Percentiles rank a stretch among this genome's conserved stretches.
phyloP scores from a whole-genome alignment of 2,113 vertebrate species.

The Speoplatyrhinus poulsoni region DNA sequence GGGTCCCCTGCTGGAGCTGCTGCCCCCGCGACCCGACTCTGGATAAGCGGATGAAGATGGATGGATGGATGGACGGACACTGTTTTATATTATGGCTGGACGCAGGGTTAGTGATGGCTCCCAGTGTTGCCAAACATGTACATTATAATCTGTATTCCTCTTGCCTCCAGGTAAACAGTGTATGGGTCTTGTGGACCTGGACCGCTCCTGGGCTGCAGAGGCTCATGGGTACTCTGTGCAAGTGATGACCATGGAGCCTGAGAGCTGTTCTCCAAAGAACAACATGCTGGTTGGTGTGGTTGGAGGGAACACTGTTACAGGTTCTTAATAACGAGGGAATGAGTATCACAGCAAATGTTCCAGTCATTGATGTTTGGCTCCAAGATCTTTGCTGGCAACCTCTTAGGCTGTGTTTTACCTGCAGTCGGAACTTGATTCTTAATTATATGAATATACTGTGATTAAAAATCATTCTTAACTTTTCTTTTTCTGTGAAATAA shows the following conservation, averaged over 20 bases:
- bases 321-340: background rate
- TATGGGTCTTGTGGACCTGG: conserved; percentile 96
- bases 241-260: conserved; percentile 94
- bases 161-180: conserved; percentile 86
- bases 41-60: too few relatives aligned
- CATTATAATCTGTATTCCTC: background rate
- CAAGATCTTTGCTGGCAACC: background rate
- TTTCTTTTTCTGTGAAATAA: background rate
- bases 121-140: too few relatives aligned
- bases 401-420: background rate
- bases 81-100: background rate
- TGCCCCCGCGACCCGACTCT: too few relatives aligned
- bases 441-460: background rate
- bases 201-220: conserved; percentile 90
- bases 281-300: conserved; percentile 90
- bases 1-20: too few relatives aligned
- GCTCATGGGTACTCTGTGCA: conserved; percentile 81
- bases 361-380: too few relatives aligned
- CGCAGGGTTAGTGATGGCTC: background rate
- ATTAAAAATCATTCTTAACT: background rate
- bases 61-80: too few relatives aligned
- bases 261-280: conserved; percentile 96
- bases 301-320: conserved; percentile 19
- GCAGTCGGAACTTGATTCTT: background rate
- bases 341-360: too few relatives aligned